Percentiles rank a stretch among this genome's conserved stretches.
Evolutionary conservation across 1,140 invertebrate genomes (phyloP).

Genomic region (Formica selysi): DNA sequence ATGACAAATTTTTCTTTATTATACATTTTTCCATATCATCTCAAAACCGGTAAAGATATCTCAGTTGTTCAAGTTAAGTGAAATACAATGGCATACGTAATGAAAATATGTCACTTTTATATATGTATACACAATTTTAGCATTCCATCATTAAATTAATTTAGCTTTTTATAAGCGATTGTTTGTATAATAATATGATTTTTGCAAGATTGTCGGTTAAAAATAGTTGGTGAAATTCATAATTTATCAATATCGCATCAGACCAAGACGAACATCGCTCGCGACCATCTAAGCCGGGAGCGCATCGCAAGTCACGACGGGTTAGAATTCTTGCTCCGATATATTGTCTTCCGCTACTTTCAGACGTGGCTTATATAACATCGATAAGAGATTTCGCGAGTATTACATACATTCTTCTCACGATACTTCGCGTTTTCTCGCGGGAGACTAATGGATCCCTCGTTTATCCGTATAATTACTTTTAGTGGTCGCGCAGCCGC

Average conservation of each 20-base stretch:
- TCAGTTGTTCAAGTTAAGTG: no score
- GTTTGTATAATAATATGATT: background rate
- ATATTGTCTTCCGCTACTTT: slow-evolving; percentile 22
- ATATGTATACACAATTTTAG: no score
- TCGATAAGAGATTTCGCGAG: slow-evolving; percentile 36
- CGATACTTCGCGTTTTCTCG: slow-evolving; percentile 36
- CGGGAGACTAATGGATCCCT: slow-evolving; percentile 39
- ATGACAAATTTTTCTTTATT: no score
- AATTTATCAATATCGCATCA: slow-evolving; percentile 11
- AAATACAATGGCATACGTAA: no score
- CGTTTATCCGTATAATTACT: slow-evolving; percentile 47
- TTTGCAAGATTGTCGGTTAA: background rate
- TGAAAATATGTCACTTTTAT: no score
- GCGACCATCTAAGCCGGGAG: slow-evolving; percentile 28
- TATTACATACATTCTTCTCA: slow-evolving; percentile 53
- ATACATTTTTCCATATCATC: no score
- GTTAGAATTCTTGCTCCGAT: slow-evolving; percentile 44
- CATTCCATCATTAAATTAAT: no score
- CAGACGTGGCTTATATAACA: slow-evolving; percentile 37
- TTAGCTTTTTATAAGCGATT: no score
- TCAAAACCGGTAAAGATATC: no score
- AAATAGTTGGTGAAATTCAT: background rate
- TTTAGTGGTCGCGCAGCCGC: slow-evolving; percentile 43
- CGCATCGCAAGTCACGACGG: slow-evolving; percentile 48
- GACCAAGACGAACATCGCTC: background rate